phyloP scores from a whole-genome alignment of 2,113 vertebrate species.

The Xiphophorus hellerii region DNA sequence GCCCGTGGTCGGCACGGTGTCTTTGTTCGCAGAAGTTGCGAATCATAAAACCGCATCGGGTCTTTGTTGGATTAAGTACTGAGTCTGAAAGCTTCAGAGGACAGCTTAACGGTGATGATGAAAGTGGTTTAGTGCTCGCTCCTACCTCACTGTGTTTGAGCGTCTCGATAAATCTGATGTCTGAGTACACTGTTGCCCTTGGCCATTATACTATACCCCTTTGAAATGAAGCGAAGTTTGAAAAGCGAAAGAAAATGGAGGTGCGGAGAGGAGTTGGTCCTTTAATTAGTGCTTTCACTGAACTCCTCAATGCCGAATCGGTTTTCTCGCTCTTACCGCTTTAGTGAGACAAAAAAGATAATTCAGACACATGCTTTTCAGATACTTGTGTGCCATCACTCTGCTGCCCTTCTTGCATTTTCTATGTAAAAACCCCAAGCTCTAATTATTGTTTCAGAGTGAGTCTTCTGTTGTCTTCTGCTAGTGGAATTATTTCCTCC shows the following conservation, averaged over 20 bases:
- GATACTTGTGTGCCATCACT: slow-evolving; percentile 27
- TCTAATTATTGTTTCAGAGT: slow-evolving; percentile 46
- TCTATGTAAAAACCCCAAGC: slow-evolving; percentile 19
- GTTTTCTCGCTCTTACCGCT: slow-evolving; percentile 36
- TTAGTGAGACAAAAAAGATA: slow-evolving; percentile 49
- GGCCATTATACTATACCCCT: slow-evolving; percentile 55
- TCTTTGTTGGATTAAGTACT: slow-evolving; percentile 7
- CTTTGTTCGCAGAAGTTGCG: slow-evolving; percentile 30
- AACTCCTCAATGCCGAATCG: slow-evolving; percentile 56
- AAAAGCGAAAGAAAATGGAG: slow-evolving; percentile 55
- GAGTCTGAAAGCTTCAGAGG: slow-evolving; percentile 39
- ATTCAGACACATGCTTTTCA: slow-evolving; percentile 58
- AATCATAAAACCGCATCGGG: slow-evolving; percentile 20
- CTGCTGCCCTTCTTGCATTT: slow-evolving; percentile 25
- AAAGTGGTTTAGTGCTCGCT: slow-evolving; percentile 60
- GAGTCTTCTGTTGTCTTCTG: slow-evolving; percentile 22
- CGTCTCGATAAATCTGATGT: slow-evolving; percentile 55
- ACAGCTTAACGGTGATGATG: slow-evolving; percentile 40
- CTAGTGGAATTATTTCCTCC: slow-evolving; percentile 9
- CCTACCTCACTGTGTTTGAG: slow-evolving; percentile 41
- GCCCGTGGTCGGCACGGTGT: slow-evolving; percentile 13
- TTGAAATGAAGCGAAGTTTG: slow-evolving; percentile 62
- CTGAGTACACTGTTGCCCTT: slow-evolving; percentile 60
- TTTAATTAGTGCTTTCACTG: slow-evolving; percentile 61
- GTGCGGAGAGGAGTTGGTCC: slow-evolving; percentile 53